Base-by-base conservation (phyloP, 2,888 invertebrate species). In the Megamerina dolium region DNA sequence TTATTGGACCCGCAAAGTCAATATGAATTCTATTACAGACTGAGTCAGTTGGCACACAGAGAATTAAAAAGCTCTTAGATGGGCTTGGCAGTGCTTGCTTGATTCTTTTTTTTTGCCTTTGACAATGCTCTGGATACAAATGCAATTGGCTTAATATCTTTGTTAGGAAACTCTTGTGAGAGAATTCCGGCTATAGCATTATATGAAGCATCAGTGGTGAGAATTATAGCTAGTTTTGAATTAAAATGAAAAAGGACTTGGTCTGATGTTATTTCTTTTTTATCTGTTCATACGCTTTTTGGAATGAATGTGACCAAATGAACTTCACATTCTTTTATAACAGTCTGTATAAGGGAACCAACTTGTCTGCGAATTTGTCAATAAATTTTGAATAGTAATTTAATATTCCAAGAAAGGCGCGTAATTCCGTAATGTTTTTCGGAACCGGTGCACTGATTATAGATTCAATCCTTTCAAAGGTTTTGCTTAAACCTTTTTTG, bases 1-100 rank as follows among this genome's bases (percentile, higher is more conserved):
- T 46, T 17, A 48, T 53, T 3, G 53, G 53, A n/a, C 50, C 49
- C 19, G 53, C 50, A 45, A 53, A 50, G 34, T 51, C 50, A 30
- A 50, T 12, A 13, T 48, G 34, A 19, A 45, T 42, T 12, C 45
- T 17, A 10, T 20, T 35, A 40, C 45, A 45, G 12, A 44, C 38
- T 13, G 48, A 46, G 27, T 49, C 37, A 3, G 46, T 39, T 20
- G 49, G 43, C 13, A 23, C 33, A 48, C 47, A 50, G 13, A 49
- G 45, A 16, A 38, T 48, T 18, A 58, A 27, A 9, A 45, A 17
- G 32, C 37, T 46, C 30, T 50, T 48, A 16, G 27, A 37, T 17
- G 51, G 50, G 17, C 32, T 44, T 32, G 47, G 13, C 5, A 46
- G 41, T 5, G 40, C 41, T 13, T 29, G 10, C 21, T 44, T 31